phyloP scores from a whole-genome alignment of 1,140 invertebrate genomes.

The Himalopsyche phryganea region DNA sequence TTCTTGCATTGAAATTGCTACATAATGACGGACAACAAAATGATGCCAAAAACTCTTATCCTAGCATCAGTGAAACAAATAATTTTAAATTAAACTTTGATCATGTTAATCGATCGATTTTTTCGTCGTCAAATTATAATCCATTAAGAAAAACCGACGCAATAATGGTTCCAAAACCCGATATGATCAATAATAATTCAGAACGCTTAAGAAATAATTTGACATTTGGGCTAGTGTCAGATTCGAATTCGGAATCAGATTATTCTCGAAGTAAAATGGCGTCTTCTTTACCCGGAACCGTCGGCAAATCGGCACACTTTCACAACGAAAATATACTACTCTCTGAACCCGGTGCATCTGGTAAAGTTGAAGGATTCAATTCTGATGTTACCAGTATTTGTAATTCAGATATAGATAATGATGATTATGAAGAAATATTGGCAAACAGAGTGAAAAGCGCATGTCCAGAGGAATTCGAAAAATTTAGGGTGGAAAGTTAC shows the following conservation, averaged over 20 bases:
- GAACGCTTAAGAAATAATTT: neutral
- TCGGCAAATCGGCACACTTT: neutral
- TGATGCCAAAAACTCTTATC: too few relatives aligned
- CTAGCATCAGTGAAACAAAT: too few relatives aligned
- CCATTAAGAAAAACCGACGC: too few relatives aligned
- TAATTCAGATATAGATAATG: slow-evolving; percentile 14
- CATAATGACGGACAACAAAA: neutral
- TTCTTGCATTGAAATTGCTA: neutral
- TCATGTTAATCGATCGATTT: too few relatives aligned
- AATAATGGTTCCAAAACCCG: neutral
- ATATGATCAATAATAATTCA: slow-evolving; percentile 9
- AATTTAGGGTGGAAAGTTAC: neutral
- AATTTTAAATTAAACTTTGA: too few relatives aligned
- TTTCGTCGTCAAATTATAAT: too few relatives aligned
- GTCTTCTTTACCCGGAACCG: neutral
- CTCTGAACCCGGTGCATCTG: neutral
- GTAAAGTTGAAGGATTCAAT: neutral
- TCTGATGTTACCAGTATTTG: slow-evolving; percentile 6
- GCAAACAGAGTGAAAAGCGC: neutral
- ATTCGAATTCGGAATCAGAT: slow-evolving; percentile 1
- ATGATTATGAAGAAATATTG: slow-evolving; percentile 15
- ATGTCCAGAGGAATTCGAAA: neutral
- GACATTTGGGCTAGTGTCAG: neutral
- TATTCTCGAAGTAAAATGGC: neutral
- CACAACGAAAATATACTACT: neutral